These are phyloP conservation scores for Procambarus clarkii DNA, from an alignment of 1,140 invertebrate genomes.

Conservation along the genomic window DNA sequence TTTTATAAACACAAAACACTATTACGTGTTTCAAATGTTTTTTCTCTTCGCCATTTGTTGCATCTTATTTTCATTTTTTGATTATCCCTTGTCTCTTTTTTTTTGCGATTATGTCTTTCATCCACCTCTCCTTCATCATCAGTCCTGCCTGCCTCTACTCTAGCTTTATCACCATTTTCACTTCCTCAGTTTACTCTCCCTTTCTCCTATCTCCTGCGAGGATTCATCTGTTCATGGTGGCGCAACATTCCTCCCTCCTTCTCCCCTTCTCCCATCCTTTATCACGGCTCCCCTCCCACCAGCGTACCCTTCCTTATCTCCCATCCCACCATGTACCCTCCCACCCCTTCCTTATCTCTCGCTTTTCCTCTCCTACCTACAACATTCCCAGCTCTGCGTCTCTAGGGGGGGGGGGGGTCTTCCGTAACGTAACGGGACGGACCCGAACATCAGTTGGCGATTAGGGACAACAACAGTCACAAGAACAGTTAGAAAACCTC, in stretches of 20 bases:
- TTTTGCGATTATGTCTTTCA: background rate
- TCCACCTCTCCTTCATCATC: background rate
- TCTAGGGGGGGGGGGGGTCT: too few relatives aligned
- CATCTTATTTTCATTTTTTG: too few relatives aligned
- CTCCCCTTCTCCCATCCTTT: background rate
- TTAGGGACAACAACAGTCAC: too few relatives aligned
- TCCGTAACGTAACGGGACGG: too few relatives aligned
- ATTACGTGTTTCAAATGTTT: too few relatives aligned
- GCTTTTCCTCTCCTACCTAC: too few relatives aligned
- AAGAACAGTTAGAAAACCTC: too few relatives aligned
- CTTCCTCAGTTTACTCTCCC: background rate
- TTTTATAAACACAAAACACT: too few relatives aligned
- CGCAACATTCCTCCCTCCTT: background rate
- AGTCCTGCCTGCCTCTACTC: background rate
- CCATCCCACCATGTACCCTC: background rate
- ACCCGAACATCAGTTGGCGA: too few relatives aligned
- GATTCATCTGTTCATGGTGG: background rate
- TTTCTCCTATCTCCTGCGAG: background rate
- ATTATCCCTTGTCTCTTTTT: background rate
- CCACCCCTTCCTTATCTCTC: background rate
- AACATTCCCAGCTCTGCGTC: too few relatives aligned
- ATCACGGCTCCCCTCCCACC: background rate
- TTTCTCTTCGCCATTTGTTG: too few relatives aligned
- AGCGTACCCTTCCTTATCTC: background rate
- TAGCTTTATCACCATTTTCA: background rate